Conservation (phyloP, 1,140 invertebrate genomes). For the Bradysia coprophila region DNA sequence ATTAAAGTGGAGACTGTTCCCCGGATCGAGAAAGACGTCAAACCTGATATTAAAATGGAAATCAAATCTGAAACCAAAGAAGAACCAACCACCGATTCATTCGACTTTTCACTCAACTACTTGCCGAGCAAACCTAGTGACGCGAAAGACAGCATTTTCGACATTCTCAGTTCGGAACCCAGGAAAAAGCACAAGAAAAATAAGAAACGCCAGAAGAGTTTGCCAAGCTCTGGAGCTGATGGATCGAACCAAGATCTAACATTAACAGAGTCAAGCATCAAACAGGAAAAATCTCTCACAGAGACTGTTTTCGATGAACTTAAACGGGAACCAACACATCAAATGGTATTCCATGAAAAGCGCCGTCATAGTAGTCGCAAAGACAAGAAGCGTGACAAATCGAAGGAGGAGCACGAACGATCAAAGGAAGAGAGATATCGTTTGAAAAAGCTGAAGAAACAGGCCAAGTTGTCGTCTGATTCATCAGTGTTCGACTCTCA, state of each 20-base stretch:
- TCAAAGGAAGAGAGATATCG: conserved; percentile 21
- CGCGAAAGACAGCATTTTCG: conserved; percentile 5
- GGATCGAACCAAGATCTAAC: conserved; percentile 10
- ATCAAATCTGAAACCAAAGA: not conserved
- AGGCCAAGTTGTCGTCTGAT: not conserved
- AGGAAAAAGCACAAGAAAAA: conserved; percentile 70
- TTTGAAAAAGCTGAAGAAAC: conserved; percentile 34
- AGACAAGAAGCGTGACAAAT: conserved; percentile 49
- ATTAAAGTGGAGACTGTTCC: conserved; percentile 14
- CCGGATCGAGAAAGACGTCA: conserved; percentile 20
- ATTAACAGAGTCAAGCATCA: not conserved
- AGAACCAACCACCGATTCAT: too few species aligned
- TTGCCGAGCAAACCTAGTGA: not conserved
- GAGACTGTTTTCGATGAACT: conserved; percentile 8
- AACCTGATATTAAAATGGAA: conserved; percentile 12
- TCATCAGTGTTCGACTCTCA: not conserved
- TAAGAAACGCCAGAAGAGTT: conserved; percentile 54
- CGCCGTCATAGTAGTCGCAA: conserved; percentile 33
- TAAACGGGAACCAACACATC: conserved; percentile 2
- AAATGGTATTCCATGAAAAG: not conserved
- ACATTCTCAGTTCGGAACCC: conserved; percentile 24
- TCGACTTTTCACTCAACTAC: not conserved
- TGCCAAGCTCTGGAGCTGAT: too few species aligned
- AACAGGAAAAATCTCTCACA: conserved; percentile 1
- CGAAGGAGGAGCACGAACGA: conserved; percentile 41